These are phyloP conservation scores for Gerris lacustris DNA, from an alignment of 2,888 invertebrate species.

Conservation along the genomic window DNA sequence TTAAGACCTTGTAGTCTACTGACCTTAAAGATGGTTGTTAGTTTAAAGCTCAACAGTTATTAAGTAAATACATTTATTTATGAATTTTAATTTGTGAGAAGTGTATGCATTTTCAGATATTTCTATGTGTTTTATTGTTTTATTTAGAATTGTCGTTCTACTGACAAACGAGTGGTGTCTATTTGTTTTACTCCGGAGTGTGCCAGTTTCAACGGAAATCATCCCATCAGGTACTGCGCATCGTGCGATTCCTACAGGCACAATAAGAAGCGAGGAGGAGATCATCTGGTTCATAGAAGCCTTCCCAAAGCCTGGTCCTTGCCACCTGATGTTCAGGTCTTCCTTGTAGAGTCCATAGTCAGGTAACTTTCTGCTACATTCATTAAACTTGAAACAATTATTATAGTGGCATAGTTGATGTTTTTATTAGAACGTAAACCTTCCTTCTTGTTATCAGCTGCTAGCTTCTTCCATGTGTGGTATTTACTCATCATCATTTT, in stretches of 20 bases:
- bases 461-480: background rate
- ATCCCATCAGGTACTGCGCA: constrained; percentile 85
- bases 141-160: constrained; percentile 74
- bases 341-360: constrained; percentile 87
- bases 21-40: no score
- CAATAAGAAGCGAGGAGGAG: constrained; percentile 71
- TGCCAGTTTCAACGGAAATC: constrained; percentile 88
- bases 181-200: constrained; percentile 97
- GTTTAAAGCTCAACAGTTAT: no score
- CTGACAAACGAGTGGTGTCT: constrained; percentile 82
- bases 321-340: constrained; percentile 76
- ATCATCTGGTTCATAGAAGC: constrained; percentile 81
- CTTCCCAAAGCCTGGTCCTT: constrained; percentile 78
- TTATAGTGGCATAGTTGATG: background rate
- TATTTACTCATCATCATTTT: background rate
- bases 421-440: background rate
- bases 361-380: constrained; percentile 44
- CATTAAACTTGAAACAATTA: background rate
- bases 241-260: constrained; percentile 83
- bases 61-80: no score
- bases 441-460: background rate
- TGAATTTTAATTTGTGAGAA: no score
- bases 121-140: no score
- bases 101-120: no score
- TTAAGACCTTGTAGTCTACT: no score